phyloP scores from a whole-genome alignment of 1,140 invertebrate genomes.

The Catajapyx aquilonaris region DNA sequence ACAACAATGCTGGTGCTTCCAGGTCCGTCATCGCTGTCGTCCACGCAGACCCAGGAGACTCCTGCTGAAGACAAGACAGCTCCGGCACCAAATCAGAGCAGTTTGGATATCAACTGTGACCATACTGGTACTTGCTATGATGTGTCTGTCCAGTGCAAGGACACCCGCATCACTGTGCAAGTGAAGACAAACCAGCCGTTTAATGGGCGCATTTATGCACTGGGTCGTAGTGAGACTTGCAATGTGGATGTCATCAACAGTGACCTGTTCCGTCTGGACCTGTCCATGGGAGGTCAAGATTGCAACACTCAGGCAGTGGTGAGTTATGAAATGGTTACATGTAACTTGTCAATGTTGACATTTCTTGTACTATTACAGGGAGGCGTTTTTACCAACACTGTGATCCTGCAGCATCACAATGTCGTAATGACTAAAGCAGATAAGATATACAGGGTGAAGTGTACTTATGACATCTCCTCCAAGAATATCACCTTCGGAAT shows the following conservation, averaged over 20 bases:
- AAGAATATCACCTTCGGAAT: slow-evolving; percentile 93
- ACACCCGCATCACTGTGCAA: slow-evolving; percentile 78
- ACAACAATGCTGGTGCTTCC: too few species aligned
- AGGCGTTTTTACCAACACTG: slow-evolving; percentile 83
- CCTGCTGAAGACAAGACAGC: too few species aligned
- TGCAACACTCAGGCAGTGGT: slow-evolving; percentile 83
- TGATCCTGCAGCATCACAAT: slow-evolving; percentile 84
- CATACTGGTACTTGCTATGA: slow-evolving; percentile 87
- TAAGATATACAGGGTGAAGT: slow-evolving; percentile 91
- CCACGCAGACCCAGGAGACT: too few species aligned
- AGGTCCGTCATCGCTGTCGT: too few species aligned
- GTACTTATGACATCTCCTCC: slow-evolving; percentile 88
- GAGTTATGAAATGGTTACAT: slow-evolving; percentile 21
- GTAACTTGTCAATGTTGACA: too few species aligned
- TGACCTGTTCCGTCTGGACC: slow-evolving; percentile 71
- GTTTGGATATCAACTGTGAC: slow-evolving; percentile 69
- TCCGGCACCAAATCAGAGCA: not conserved
- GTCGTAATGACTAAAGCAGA: slow-evolving; percentile 93
- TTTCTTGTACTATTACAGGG: slow-evolving; percentile 30
- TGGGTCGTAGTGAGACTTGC: slow-evolving; percentile 81
- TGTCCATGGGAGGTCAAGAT: slow-evolving; percentile 81
- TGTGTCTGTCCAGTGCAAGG: slow-evolving; percentile 82
- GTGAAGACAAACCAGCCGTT: slow-evolving; percentile 82
- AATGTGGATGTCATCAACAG: slow-evolving; percentile 84
- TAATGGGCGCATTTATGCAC: slow-evolving; percentile 80